A percentile compares a stretch with the other conserved stretches of the same genome.
Evolutionary conservation across 2,888 invertebrate genomes (phyloP).

Genomic region (Petrophora chlorosata): DNA sequence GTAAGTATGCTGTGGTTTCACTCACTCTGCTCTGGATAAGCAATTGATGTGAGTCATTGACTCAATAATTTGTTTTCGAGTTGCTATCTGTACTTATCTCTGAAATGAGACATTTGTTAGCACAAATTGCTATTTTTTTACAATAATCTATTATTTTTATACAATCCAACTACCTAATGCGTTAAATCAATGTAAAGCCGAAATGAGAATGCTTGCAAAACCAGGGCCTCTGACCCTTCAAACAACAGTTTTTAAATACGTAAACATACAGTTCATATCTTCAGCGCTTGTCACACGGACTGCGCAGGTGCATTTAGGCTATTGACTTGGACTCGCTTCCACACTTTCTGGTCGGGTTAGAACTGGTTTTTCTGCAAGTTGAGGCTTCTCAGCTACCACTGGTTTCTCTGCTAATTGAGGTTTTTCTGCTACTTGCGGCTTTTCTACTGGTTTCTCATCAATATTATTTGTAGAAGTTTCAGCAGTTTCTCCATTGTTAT

Average conservation of each 20-base stretch:
- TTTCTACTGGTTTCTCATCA: slow-evolving; percentile 38
- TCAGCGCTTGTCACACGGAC: slow-evolving; percentile 53
- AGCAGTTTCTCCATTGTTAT: slow-evolving; percentile 40
- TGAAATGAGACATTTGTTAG: slow-evolving; percentile 30
- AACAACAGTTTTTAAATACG: slow-evolving; percentile 72
- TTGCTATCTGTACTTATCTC: slow-evolving; percentile 34
- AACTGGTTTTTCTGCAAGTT: slow-evolving; percentile 63
- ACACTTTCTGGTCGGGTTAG: slow-evolving; percentile 62
- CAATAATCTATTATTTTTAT: slow-evolving; percentile 34
- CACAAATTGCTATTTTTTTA: slow-evolving; percentile 31
- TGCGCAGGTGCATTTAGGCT: slow-evolving; percentile 67
- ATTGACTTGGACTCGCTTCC: slow-evolving; percentile 71
- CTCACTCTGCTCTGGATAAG: slow-evolving; percentile 19
- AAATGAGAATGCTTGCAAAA: slow-evolving; percentile 27
- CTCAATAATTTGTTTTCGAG: slow-evolving; percentile 19
- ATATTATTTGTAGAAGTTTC: slow-evolving; percentile 24
- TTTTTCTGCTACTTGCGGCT: slow-evolving; percentile 46
- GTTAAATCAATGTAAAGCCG: slow-evolving; percentile 42
- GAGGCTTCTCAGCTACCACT: slow-evolving; percentile 57
- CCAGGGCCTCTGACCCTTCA: slow-evolving; percentile 40
- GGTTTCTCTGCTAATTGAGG: slow-evolving; percentile 55
- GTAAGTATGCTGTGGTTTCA: slow-evolving; percentile 1
- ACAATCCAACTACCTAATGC: slow-evolving; percentile 34
- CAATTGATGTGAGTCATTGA: slow-evolving; percentile 18
- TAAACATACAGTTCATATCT: slow-evolving; percentile 72